Evolutionary conservation across 2,113 vertebrate species (phyloP).

Genomic region (Zeus faber): DNA sequence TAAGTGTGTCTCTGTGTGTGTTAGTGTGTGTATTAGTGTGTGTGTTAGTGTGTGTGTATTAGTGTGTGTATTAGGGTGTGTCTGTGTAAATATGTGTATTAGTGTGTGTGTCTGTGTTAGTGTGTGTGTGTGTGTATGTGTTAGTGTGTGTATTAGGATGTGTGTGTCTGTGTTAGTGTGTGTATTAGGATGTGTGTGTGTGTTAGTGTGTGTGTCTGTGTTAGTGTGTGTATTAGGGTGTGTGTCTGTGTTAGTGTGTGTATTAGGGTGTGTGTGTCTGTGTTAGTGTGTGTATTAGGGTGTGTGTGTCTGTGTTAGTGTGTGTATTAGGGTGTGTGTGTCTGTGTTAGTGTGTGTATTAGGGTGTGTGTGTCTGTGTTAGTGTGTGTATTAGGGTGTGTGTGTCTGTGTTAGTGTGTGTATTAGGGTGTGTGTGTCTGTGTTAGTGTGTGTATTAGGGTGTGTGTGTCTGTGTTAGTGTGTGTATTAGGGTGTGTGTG

Average conservation of each 20-base stretch:
- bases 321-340: background rate
- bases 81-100: too few species aligned
- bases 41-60: background rate
- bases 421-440: too few species aligned
- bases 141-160: background rate
- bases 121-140: background rate
- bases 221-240: background rate
- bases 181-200: background rate
- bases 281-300: background rate
- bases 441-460: background rate
- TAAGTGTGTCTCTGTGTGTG: too few species aligned
- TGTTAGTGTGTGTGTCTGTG: background rate
- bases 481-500: background rate
- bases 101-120: too few species aligned
- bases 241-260: background rate
- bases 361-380: too few species aligned
- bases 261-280: background rate
- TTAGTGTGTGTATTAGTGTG: background rate
- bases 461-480: background rate
- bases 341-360: background rate
- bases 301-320: background rate
- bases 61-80: too few species aligned
- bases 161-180: background rate
- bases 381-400: background rate
- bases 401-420: too few species aligned